Percentiles rank a stretch among this genome's conserved stretches.
Conservation (phyloP, 1,140 invertebrate species). For the Apis dorsata region DNA sequence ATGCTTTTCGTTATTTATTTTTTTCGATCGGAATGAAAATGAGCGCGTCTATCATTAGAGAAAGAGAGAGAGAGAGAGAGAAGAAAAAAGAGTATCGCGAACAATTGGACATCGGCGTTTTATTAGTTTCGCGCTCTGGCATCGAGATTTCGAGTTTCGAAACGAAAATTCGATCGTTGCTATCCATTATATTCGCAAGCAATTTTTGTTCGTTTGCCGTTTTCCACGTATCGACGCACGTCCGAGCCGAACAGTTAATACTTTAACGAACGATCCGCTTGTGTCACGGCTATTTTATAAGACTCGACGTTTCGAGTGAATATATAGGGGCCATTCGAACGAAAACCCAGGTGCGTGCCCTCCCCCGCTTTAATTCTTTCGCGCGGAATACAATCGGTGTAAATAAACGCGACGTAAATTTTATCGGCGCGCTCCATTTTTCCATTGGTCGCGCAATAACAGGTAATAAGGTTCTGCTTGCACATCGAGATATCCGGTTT, state of each 20-base stretch:
- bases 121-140: neutral
- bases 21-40: neutral
- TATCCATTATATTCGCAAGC: neutral
- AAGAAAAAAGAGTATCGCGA: neutral
- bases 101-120: neutral
- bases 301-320: neutral
- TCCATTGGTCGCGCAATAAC: no score
- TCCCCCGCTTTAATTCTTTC: no score
- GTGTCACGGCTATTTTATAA: neutral
- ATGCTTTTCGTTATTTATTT: neutral
- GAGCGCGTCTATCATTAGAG: neutral
- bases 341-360: neutral
- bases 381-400: no score
- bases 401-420: slow-evolving; percentile 1
- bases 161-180: neutral
- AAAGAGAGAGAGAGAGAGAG: neutral
- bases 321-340: neutral
- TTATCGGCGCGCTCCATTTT: no score
- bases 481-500: no score
- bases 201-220: neutral
- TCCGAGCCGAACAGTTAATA: neutral
- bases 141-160: neutral
- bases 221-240: neutral
- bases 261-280: slow-evolving; percentile 8
- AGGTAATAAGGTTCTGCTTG: no score